A percentile compares a stretch with the other conserved stretches of the same genome.
These are phyloP conservation scores for Fundulus diaphanus DNA, from an alignment of 2,797 vertebrate species.

Conservation along the genomic window DNA sequence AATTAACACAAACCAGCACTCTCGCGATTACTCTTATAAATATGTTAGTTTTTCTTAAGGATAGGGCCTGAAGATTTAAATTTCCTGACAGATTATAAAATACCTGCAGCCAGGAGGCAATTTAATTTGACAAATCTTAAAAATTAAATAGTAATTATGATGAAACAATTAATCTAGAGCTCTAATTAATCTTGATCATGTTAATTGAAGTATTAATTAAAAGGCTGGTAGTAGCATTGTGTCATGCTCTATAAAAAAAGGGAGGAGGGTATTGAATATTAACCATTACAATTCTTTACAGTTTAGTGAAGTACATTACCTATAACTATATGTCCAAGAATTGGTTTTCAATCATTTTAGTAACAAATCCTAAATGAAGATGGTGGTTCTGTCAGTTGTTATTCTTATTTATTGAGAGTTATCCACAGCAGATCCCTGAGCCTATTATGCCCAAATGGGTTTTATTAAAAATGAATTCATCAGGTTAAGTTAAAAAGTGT, in stretches of 20 bases:
- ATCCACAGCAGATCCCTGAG: not conserved
- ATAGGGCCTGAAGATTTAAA: not conserved
- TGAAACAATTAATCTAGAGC: not conserved
- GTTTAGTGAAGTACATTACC: not conserved
- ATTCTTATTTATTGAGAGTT: not conserved
- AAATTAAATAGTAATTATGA: not conserved
- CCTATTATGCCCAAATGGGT: not conserved
- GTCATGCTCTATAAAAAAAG: not conserved
- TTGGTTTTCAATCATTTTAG: not conserved
- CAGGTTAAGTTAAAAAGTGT: not conserved
- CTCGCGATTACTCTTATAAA: not conserved
- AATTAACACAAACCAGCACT: not conserved
- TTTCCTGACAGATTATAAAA: not conserved
- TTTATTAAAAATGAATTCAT: not conserved
- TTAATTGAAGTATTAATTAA: slow-evolving; percentile 4
- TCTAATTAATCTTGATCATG: not conserved
- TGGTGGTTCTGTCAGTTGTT: not conserved
- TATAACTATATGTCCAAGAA: not conserved
- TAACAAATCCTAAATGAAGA: not conserved
- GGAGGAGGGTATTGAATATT: not conserved
- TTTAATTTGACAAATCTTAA: slow-evolving; percentile 1
- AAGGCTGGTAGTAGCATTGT: not conserved
- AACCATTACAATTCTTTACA: not conserved
- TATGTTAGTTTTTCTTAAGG: not conserved
- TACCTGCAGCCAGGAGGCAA: not conserved